phyloP scores from a whole-genome alignment of 23 tunicate species.

The Corella eumyota region DNA sequence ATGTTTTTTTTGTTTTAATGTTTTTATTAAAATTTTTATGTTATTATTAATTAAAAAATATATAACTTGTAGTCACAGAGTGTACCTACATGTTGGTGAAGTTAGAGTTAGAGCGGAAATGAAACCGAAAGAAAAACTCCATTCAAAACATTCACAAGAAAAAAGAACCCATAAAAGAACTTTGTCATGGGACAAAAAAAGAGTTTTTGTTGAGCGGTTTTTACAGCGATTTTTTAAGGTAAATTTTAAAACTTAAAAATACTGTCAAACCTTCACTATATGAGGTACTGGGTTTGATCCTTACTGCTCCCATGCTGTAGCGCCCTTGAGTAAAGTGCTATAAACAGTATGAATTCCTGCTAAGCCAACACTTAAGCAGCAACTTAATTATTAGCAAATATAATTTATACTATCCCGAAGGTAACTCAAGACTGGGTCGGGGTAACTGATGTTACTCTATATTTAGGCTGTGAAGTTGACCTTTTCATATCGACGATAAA shows the following conservation, averaged over 20 bases:
- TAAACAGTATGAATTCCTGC: too few relatives aligned
- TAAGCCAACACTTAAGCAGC: too few relatives aligned
- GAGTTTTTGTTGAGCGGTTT: conserved; percentile 8
- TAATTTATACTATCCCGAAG: too few relatives aligned
- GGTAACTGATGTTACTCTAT: too few relatives aligned
- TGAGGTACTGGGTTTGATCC: too few relatives aligned
- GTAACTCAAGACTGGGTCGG: too few relatives aligned
- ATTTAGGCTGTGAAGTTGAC: too few relatives aligned
- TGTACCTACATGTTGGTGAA: conserved; percentile 56
- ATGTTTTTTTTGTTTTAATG: not conserved
- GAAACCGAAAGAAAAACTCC: conserved; percentile 2
- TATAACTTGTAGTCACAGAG: conserved; percentile 11
- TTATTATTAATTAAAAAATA: not conserved
- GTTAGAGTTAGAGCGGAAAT: conserved; percentile 70
- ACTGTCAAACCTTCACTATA: too few relatives aligned
- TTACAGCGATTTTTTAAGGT: conserved; percentile 36
- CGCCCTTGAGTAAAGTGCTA: too few relatives aligned
- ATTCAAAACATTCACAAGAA: not conserved
- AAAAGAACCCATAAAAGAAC: conserved; percentile 12
- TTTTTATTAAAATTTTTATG: not conserved
- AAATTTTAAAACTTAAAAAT: not conserved
- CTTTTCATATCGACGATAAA: too few relatives aligned
- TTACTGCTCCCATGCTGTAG: too few relatives aligned
- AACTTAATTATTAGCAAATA: too few relatives aligned
- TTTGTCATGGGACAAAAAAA: conserved; percentile 2